Percentiles rank a stretch among this genome's conserved stretches.
phyloP scores from a whole-genome alignment of 2,113 vertebrate genomes.

The Petroica traversi region DNA sequence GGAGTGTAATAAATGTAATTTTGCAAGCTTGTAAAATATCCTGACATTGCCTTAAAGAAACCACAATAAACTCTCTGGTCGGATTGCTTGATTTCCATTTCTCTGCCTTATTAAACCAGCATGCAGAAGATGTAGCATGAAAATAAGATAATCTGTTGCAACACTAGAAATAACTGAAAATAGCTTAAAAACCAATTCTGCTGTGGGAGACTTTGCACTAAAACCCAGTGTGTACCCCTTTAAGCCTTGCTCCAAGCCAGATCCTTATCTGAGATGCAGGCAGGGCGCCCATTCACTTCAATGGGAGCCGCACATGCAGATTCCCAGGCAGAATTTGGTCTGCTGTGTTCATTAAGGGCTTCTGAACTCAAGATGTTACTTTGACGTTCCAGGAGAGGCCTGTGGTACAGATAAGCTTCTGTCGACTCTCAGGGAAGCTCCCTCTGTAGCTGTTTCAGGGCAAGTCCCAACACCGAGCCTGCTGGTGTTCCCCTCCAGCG shows the following conservation, averaged over 20 bases:
- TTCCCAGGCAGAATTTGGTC: slow-evolving; percentile 16
- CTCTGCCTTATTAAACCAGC: not conserved
- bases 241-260: slow-evolving; percentile 38
- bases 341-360: slow-evolving; percentile 37
- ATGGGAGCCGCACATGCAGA: not conserved
- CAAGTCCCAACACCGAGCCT: slow-evolving; percentile 57
- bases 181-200: not conserved
- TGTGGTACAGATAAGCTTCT: slow-evolving; percentile 31
- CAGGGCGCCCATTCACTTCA: slow-evolving; percentile 32
- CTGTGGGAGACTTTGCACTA: not conserved
- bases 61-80: not conserved
- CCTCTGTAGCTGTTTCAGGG: slow-evolving; percentile 17
- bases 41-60: slow-evolving; percentile 47
- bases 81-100: not conserved
- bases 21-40: slow-evolving; percentile 31
- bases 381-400: slow-evolving; percentile 28
- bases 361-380: slow-evolving; percentile 45
- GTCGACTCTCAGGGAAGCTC: slow-evolving; percentile 22
- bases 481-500: slow-evolving; percentile 11
- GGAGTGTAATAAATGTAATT: slow-evolving; percentile 52
- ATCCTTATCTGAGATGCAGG: slow-evolving; percentile 36
- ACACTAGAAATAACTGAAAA: slow-evolving; percentile 8
- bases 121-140: not conserved
- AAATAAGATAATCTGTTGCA: not conserved
- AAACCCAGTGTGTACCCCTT: not conserved